Base-by-base conservation (phyloP, 1,140 invertebrate species). In the Drosophila pachea region DNA sequence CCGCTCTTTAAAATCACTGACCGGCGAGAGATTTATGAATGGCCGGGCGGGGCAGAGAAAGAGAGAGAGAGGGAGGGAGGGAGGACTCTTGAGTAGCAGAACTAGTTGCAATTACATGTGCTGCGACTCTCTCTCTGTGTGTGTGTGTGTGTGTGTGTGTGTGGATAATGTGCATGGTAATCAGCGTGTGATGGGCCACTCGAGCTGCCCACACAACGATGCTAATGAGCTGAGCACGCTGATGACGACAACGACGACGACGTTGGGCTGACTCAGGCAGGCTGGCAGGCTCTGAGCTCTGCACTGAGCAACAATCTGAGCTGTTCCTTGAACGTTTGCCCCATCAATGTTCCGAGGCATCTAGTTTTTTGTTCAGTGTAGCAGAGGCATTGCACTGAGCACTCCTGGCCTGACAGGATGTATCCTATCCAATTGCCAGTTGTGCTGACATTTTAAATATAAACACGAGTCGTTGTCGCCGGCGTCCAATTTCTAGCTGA, bases 391-490 rank as follows among this genome's bases (percentile, higher is more conserved):
- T 63, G 65, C 35, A 58, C 31, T 45, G 49, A 12, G 38, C 38
- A 4, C 38, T 42, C 11, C 4, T 42, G 40, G n/a, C 11, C 12
- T 38, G 47, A 61, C 79, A 84, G 79, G 79, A 83, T 83, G 81
- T 50, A 12, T 65, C 65, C 78, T 73, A 64, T 83, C 73, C 75
- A 55, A 70, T 84, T 78, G 76, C 73, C 73, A 55, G 54, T 58
- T 35, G 54, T 53, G 81, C 62, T 84, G 79, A 76, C 81, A 86
- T 64, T 84, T 84, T 74, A 86, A 84, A 84, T 84, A 84, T 84
- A 84, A 84, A 84, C 81, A 84, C 69, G 68, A 71, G 68, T 56
- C 74, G 59, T 60, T 43, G 47, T 54, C 40, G 49, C 52, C 31
- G 66, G 81, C 66, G 59, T 83, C 79, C 79, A 70, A 83, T 83